Conservation (phyloP, 2,113 vertebrate genomes). For the Arizona elegans region DNA sequence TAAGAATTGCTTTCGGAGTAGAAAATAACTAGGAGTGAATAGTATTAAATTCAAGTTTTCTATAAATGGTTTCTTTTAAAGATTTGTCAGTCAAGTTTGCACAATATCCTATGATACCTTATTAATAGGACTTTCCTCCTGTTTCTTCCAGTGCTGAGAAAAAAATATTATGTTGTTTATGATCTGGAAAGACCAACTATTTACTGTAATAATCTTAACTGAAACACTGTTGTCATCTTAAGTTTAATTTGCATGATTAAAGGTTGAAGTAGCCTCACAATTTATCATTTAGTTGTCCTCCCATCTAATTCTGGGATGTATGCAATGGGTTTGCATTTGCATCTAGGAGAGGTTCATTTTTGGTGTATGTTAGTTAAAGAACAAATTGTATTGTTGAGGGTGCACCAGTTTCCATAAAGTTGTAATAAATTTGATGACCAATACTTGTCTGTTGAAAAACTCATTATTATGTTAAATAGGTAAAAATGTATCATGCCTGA, state of each 20-base stretch:
- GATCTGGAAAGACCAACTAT: not conserved
- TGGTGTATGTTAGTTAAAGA: not conserved
- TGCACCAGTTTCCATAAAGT: not conserved
- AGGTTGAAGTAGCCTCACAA: not conserved
- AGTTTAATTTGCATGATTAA: conserved; percentile 6
- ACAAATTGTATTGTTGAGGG: not conserved
- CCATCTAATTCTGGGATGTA: not conserved
- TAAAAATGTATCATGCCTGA: not conserved
- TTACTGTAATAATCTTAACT: not conserved
- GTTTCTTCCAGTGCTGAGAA: not conserved
- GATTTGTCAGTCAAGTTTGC: not conserved
- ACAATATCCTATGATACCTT: not conserved
- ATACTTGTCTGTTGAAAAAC: not conserved
- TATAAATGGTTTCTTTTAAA: not conserved
- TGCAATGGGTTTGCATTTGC: not conserved
- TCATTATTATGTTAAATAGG: not conserved
- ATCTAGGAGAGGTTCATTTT: not conserved
- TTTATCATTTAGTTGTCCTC: not conserved
- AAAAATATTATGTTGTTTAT: not conserved
- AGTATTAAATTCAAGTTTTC: not conserved
- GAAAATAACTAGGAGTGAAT: not conserved
- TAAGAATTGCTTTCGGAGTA: not conserved
- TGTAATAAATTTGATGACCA: not conserved
- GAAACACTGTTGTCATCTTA: not conserved
- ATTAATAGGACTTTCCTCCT: not conserved